Conservation (phyloP, 2,797 vertebrate genomes). For the Dallia pectoralis region DNA sequence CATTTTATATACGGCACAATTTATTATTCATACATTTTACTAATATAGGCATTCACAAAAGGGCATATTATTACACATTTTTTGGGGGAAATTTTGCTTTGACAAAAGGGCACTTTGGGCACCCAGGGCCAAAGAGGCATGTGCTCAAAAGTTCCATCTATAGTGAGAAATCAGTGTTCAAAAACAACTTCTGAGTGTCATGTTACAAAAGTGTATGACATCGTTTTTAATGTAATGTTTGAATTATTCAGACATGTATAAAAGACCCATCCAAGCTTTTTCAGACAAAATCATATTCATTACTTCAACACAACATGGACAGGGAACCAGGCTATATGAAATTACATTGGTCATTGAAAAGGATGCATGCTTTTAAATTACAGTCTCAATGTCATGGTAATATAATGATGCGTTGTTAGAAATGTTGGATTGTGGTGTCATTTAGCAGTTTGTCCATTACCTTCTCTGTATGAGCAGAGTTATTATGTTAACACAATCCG, state of each 20-base stretch:
- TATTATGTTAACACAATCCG: conserved; percentile 53
- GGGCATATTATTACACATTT: too few species aligned
- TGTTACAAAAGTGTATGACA: background rate
- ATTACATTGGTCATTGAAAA: conserved; percentile 41
- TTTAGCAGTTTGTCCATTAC: conserved; percentile 38
- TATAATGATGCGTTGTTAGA: conserved; percentile 36
- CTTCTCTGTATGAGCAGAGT: conserved; percentile 52
- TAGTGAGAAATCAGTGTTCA: too few species aligned
- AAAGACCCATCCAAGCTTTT: background rate
- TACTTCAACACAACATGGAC: conserved; percentile 12
- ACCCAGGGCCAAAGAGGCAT: too few species aligned
- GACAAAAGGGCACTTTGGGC: too few species aligned
- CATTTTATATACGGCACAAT: too few species aligned
- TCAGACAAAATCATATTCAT: background rate
- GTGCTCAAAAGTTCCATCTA: too few species aligned
- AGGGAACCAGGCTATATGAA: conserved; percentile 43
- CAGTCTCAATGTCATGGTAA: conserved; percentile 45
- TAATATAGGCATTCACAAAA: too few species aligned
- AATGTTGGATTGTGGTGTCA: conserved; percentile 41
- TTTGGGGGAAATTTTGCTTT: too few species aligned
- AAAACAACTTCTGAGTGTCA: background rate
- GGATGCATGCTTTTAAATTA: conserved; percentile 51
- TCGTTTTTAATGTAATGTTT: background rate
- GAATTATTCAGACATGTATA: background rate
- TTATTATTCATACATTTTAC: too few species aligned